Conservation (phyloP, 1,140 invertebrate genomes). For the Drosophila dunni region DNA sequence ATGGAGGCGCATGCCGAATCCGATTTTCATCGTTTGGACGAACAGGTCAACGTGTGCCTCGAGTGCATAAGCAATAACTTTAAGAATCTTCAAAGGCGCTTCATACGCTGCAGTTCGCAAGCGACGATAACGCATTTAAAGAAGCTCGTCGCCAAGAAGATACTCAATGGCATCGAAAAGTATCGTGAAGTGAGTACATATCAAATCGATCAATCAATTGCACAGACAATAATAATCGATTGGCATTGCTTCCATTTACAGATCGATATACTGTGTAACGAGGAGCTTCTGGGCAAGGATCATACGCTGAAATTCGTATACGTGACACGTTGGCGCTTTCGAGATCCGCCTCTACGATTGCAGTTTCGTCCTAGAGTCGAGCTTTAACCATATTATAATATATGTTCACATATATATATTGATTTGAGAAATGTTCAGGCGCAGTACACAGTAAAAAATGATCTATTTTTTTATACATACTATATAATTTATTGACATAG, state of each 20-base stretch:
- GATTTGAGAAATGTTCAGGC: not conserved
- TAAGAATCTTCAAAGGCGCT: slow-evolving; percentile 93
- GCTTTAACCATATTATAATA: slow-evolving; percentile 59
- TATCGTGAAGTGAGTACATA: slow-evolving; percentile 94
- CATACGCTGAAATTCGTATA: slow-evolving; percentile 99
- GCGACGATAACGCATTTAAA: slow-evolving; percentile 98
- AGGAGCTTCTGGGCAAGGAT: slow-evolving; percentile 98
- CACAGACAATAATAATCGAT: slow-evolving; percentile 2
- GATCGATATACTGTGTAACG: slow-evolving; percentile 99
- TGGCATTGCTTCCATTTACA: slow-evolving; percentile 80
- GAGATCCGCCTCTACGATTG: slow-evolving; percentile 93
- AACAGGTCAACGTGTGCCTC: slow-evolving; percentile 97
- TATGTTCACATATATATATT: slow-evolving; percentile 20
- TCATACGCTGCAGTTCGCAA: slow-evolving; percentile 97
- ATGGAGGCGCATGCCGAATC: slow-evolving; percentile 90
- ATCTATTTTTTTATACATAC: slow-evolving; percentile 67
- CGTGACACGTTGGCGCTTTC: slow-evolving; percentile 98
- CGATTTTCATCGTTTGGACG: slow-evolving; percentile 97
- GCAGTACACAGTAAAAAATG: slow-evolving; percentile 56
- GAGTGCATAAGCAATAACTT: slow-evolving; percentile 94
- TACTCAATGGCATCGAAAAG: slow-evolving; percentile 95
- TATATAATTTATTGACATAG: slow-evolving; percentile 77
- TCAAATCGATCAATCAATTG: not conserved
- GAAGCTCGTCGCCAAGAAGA: slow-evolving; percentile 98
- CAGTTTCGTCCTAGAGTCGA: slow-evolving; percentile 92